These are phyloP conservation scores for Harlomillsia oculata DNA, from an alignment of 1,140 invertebrate genomes.

Conservation along the genomic window DNA sequence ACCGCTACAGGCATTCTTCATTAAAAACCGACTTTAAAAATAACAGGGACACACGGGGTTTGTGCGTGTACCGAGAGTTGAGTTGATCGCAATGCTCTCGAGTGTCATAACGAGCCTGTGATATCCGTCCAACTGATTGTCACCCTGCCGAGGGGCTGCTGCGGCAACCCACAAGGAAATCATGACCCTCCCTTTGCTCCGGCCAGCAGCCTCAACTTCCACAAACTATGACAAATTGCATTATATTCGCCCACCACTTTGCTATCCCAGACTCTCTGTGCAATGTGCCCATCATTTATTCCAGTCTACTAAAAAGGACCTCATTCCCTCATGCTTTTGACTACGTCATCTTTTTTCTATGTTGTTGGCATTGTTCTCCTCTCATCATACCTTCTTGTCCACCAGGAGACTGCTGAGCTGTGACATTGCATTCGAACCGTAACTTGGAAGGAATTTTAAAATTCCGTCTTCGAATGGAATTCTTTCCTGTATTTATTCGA, in stretches of 20 bases:
- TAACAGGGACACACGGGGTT: constrained; percentile 27
- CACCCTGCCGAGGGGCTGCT: constrained; percentile 17
- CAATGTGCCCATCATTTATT: constrained; percentile 16
- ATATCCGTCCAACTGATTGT: constrained; percentile 26
- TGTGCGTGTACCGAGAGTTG: background rate
- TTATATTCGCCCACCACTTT: constrained; percentile 29
- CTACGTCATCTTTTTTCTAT: background rate
- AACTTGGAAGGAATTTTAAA: too few relatives aligned
- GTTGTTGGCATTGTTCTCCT: background rate
- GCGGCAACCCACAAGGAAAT: constrained; percentile 14
- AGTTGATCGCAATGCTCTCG: constrained; percentile 10
- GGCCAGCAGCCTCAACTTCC: background rate
- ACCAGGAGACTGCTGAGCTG: too few relatives aligned
- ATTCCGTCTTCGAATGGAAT: too few relatives aligned
- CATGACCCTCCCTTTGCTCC: background rate
- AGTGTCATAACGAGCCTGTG: constrained; percentile 25
- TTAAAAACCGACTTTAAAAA: constrained; percentile 35
- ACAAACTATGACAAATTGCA: constrained; percentile 24
- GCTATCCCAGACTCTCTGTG: constrained; percentile 1
- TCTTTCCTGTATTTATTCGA: too few relatives aligned
- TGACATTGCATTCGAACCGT: too few relatives aligned
- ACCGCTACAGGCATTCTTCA: constrained; percentile 30
- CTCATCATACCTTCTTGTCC: background rate
- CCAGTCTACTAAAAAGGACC: background rate
- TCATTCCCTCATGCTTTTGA: background rate